Percentiles rank a stretch among this genome's conserved stretches.
Evolutionary conservation across 1,140 invertebrate genomes (phyloP).

Genomic region (Drosophila ironensis): DNA sequence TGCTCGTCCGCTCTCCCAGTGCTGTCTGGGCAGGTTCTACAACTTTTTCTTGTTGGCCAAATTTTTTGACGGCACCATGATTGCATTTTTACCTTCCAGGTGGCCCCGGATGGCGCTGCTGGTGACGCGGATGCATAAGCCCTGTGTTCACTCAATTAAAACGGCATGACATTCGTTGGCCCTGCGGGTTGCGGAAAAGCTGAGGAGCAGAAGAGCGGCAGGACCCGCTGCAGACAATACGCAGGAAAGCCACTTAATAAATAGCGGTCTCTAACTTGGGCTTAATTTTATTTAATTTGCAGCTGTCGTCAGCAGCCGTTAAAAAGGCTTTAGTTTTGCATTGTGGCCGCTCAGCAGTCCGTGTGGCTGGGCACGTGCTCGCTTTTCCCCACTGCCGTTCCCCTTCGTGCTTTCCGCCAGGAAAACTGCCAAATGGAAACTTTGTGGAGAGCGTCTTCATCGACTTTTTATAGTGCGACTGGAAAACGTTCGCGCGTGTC

Average conservation of each 20-base stretch:
- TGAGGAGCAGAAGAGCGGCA: neutral
- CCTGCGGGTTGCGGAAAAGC: neutral
- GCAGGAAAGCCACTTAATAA: conserved; percentile 68
- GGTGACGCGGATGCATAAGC: conserved; percentile 20
- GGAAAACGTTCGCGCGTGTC: conserved; percentile 42
- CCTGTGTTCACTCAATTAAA: conserved; percentile 28
- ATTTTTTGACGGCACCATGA: conserved; percentile 29
- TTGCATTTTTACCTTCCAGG: conserved; percentile 18
- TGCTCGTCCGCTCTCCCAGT: neutral
- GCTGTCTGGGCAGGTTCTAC: neutral
- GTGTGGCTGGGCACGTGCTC: conserved; percentile 36
- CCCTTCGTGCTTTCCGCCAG: neutral
- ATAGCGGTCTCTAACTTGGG: conserved; percentile 61
- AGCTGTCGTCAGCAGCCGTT: conserved; percentile 76
- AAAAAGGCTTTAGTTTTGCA: conserved; percentile 75
- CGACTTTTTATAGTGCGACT: conserved; percentile 9
- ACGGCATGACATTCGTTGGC: conserved; percentile 7
- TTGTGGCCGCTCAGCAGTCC: conserved; percentile 43
- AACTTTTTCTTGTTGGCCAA: neutral
- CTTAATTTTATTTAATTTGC: conserved; percentile 76
- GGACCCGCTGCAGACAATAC: neutral
- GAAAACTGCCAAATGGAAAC: conserved; percentile 27
- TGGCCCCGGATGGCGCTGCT: conserved; percentile 2
- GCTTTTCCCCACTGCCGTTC: neutral
- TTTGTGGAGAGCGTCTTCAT: conserved; percentile 35